Evolutionary conservation across 2,888 invertebrate species (phyloP), one percentile per base, ranked within the genome.

Genomic region (Sympetrum striolatum): DNA sequence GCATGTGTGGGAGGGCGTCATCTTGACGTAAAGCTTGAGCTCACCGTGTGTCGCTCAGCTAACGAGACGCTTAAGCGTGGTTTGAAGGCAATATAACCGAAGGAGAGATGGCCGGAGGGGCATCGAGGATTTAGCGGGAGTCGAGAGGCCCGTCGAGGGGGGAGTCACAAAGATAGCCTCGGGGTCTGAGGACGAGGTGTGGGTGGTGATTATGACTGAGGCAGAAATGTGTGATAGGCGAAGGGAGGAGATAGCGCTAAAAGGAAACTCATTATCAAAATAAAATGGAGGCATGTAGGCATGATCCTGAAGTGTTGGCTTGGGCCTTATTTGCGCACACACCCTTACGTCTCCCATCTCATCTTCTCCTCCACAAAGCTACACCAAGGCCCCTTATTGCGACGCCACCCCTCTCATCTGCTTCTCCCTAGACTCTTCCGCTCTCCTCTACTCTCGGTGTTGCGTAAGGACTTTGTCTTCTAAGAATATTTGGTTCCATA

Each of bases 221-320:
- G 39, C 53, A 53, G 35, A 53, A 35, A n/a, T 80, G 80, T 80
- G 80, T 37, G 39, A 44, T 37, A 80, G 80, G 35, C 35, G 80
- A 31, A 37, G 37, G 22, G 80, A 80, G 80, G 31, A 80, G 22
- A 37, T 31, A 37, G 39, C 35, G 86, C 86, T 64, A 60, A 86
- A 86, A 86, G 86, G 86, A 86, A 86, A 86, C 86, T 86, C 86
- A 86, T 86, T 86, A 86, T 86, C 31, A 58, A 60, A 86, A 86
- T 86, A 86, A 86, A 86, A 86, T 60, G 86, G 86, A 64, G 60
- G 86, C 86, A 60, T 82, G 82, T 82, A 60, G 48, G 81, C 81
- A 58, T 31, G 60, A 39, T 86, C 60, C 86, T 86, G 22, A 86
- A 86, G 86, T 86, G 86, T 86, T 37, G 64, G 58, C 86, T 64